phyloP scores from a whole-genome alignment of 2,113 vertebrate species.

The Ia io region DNA sequence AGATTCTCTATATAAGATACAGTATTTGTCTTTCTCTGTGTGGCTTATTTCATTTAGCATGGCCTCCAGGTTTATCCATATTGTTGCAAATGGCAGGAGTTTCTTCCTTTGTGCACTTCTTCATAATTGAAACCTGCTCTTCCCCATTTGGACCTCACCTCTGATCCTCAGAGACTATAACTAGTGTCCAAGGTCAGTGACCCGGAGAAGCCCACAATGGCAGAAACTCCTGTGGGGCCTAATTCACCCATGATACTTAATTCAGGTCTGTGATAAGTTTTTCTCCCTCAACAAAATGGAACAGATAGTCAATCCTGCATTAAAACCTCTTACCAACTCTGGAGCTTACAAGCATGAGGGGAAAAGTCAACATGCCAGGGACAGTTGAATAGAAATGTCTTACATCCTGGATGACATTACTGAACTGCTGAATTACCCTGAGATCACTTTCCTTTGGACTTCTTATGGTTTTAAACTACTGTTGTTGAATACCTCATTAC shows the following conservation, averaged over 20 bases:
- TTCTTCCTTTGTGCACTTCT: neutral
- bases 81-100: too few relatives aligned
- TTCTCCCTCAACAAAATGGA: neutral
- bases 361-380: neutral
- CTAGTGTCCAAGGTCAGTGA: neutral
- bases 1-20: too few relatives aligned
- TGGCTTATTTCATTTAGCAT: too few relatives aligned
- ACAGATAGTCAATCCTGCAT: neutral
- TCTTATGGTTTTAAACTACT: neutral
- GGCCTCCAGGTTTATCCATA: too few relatives aligned
- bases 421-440: neutral
- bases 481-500: neutral
- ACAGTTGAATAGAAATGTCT: neutral
- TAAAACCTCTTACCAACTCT: neutral
- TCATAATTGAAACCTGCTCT: neutral
- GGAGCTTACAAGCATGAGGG: neutral
- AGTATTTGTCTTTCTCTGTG: too few relatives aligned
- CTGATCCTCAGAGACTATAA: neutral
- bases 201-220: neutral
- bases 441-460: neutral
- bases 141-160: neutral
- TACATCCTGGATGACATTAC: neutral
- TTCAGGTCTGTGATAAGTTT: neutral
- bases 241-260: neutral
- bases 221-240: neutral